Evolutionary conservation across 2,888 invertebrate genomes (phyloP).

Genomic region (Chromoteleia sp.): DNA sequence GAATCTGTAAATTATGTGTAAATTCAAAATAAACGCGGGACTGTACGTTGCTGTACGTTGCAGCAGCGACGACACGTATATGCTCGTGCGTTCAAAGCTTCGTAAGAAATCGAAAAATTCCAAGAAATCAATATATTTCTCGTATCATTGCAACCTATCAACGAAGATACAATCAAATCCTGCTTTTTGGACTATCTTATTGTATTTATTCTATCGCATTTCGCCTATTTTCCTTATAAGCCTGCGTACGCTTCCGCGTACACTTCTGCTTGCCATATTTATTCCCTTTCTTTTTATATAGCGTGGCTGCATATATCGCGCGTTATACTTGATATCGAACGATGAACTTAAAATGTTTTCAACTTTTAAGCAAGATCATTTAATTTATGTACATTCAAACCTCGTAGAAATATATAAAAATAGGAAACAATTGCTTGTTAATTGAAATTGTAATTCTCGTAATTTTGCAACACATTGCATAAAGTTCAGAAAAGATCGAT

Average conservation of each 20-base stretch:
- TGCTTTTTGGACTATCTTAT: constrained; percentile 5
- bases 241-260: background rate
- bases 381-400: no score
- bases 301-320: no score
- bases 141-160: constrained; percentile 39
- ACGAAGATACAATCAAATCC: constrained; percentile 29
- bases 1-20: constrained; percentile 63
- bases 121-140: constrained; percentile 67
- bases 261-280: constrained; percentile 5
- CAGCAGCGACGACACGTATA: no score
- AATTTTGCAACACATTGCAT: no score
- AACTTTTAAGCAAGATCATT: no score
- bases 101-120: constrained; percentile 49
- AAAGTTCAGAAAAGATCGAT: no score
- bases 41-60: constrained; percentile 8
- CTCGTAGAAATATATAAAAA: no score
- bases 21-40: constrained; percentile 38
- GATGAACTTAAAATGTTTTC: no score
- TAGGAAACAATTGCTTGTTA: no score
- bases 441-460: no score
- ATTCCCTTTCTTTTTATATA: background rate
- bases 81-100: constrained; percentile 41
- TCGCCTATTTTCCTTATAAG: constrained; percentile 15
- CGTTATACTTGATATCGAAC: no score
- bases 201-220: constrained; percentile 17